Percentiles rank a stretch among this genome's conserved stretches.
These are phyloP conservation scores for Chionoecetes opilio DNA, from an alignment of 1,140 invertebrate species.

Conservation along the genomic window DNA sequence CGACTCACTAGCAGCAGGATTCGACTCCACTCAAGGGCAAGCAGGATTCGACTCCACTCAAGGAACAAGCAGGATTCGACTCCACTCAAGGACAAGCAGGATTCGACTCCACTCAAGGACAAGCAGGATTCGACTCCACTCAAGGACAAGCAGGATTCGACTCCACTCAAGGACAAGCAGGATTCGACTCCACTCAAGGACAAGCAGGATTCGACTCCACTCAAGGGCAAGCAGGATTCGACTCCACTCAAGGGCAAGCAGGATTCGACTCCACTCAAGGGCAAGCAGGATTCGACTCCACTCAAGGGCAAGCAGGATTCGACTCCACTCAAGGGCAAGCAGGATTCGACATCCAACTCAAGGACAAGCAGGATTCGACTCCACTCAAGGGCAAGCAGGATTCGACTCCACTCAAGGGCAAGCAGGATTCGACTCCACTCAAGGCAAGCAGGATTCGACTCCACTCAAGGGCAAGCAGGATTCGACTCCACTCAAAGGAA, in stretches of 20 bases:
- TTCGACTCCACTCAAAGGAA: too few relatives aligned
- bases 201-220: neutral
- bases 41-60: neutral
- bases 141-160: neutral
- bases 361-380: neutral
- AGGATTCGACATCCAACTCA: neutral
- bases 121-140: neutral
- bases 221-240: conserved; percentile 43
- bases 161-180: conserved; percentile 43
- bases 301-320: conserved; percentile 14
- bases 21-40: conserved; percentile 34
- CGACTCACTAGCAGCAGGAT: too few relatives aligned
- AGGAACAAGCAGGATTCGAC: neutral
- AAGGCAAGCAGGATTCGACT: neutral
- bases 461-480: neutral
- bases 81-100: conserved; percentile 34
- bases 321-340: conserved; percentile 15
- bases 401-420: neutral
- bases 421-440: neutral
- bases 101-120: neutral
- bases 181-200: neutral
- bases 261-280: neutral
- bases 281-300: conserved; percentile 6
- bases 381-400: conserved; percentile 23
- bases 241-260: neutral